Evolutionary conservation across 92 coral and sea anemone genomes (phyloP).

Genomic region (Palythoa heliodiscus): DNA sequence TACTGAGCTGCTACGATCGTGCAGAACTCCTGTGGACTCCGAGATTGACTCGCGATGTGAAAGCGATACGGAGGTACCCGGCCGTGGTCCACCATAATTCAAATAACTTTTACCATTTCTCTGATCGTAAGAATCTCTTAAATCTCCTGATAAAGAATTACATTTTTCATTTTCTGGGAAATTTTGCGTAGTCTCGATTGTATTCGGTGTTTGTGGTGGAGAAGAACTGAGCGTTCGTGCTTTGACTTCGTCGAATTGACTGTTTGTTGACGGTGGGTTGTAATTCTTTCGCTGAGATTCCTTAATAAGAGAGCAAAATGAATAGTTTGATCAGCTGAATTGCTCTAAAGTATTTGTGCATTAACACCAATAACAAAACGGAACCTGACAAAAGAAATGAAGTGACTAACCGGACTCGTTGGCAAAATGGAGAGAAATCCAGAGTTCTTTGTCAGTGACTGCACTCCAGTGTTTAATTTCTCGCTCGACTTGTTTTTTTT

Average conservation of each 20-base stretch:
- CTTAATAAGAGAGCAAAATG: conserved; percentile 21
- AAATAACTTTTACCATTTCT: conserved; percentile 41
- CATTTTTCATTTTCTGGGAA: conserved; percentile 1
- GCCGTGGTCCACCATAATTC: conserved; percentile 43
- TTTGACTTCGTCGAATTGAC: neutral
- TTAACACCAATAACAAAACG: neutral
- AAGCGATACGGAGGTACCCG: conserved; percentile 37
- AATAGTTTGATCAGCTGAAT: conserved; percentile 35
- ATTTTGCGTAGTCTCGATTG: conserved; percentile 7
- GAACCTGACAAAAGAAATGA: conserved; percentile 17
- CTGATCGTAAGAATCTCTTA: conserved; percentile 37
- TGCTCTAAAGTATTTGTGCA: conserved; percentile 3
- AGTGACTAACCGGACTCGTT: conserved; percentile 84
- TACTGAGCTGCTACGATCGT: conserved; percentile 90
- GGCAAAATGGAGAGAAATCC: conserved; percentile 61
- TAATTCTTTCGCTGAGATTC: conserved; percentile 34
- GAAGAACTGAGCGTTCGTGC: neutral
- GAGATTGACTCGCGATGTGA: conserved; percentile 74
- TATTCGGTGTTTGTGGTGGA: conserved; percentile 33
- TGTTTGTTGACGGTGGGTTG: conserved; percentile 15
- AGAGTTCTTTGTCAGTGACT: conserved; percentile 41
- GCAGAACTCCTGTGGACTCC: conserved; percentile 49
- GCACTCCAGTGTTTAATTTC: conserved; percentile 43
- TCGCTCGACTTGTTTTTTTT: conserved; percentile 58
- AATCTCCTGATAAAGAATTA: neutral